Evolutionary conservation across 2,113 vertebrate species (phyloP).

Genomic region (Scatophagus argus): DNA sequence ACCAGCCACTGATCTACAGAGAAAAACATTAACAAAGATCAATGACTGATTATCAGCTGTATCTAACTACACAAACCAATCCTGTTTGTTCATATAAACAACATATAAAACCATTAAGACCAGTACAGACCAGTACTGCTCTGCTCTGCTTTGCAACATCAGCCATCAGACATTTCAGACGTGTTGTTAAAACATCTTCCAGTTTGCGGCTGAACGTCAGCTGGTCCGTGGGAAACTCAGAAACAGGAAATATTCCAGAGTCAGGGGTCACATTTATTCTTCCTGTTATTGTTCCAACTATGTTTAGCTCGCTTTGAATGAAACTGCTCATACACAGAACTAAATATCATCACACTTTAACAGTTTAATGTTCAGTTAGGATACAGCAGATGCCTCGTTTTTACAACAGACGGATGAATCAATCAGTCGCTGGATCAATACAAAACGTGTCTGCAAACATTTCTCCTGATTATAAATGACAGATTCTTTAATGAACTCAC

Average conservation of each 20-base stretch:
- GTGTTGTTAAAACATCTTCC: background rate
- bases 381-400: background rate
- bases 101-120: background rate
- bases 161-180: too few species aligned
- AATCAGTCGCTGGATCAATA: background rate
- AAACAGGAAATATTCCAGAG: slow-evolving; percentile 31
- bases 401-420: background rate
- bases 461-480: background rate
- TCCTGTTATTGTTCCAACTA: slow-evolving; percentile 49
- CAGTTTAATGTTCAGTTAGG: background rate
- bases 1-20: too few species aligned
- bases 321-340: too few species aligned
- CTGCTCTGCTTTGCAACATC: background rate
- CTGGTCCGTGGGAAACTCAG: background rate
- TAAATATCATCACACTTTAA: too few species aligned
- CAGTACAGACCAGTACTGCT: background rate
- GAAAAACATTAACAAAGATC: background rate
- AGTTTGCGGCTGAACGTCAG: background rate
- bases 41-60: too few species aligned
- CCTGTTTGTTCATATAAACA: too few species aligned
- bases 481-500: too few species aligned
- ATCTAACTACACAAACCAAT: too few species aligned
- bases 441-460: background rate
- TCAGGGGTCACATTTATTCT: slow-evolving; percentile 8
- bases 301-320: too few species aligned